Base-by-base conservation (phyloP, 2,113 vertebrate genomes). In the Syngnathus scovelli region DNA sequence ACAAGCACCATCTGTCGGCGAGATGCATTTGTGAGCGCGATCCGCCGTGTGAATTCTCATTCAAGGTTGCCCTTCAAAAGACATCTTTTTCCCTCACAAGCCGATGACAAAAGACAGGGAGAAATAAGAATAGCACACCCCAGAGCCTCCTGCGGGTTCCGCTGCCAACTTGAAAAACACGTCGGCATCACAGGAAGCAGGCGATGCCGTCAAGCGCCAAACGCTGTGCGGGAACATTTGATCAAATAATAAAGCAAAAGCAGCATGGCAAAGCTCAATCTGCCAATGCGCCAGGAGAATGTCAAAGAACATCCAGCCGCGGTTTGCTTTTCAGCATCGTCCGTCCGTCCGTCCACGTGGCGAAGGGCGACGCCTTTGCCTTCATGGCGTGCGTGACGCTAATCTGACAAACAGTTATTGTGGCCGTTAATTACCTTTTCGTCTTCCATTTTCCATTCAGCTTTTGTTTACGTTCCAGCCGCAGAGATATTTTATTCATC, bases 401-500 rank as follows among this genome's bases (percentile, higher is more conserved):
- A 33, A 33, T 33, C 71, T 43, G 66, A 39, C 55, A 63, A 15
- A 37, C 52, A 58, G 10, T 21, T 59, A 18, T 33, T 3, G 27
- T 33, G 51, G 73, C 67, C 46, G 56, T 6, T 84, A 82, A 85
- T 82, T 76, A 72, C 19, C 71, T 72, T 77, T 62, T 41, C 51
- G n/a, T 73, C 37, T 70, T 64, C 76, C 33, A 69, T 78, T 78
- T 66, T 61, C 75, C 44, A 48, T 62, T 15, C 80, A 70, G 15
- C 64, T 56, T 76, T 78, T 75, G 67, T 19, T 64, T 48, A 16
- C 18, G 68, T 68, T 69, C 55, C 36, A 15, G 58, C 73, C 65
- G 67, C 59, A 52, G 71, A 74, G 62, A 67, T 75, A 56, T 73
- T 78, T 65, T 69, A 69, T 79, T 74, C 64, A 77, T 85, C 75